Evolutionary conservation across 2,888 invertebrate genomes (phyloP), one percentile per base, ranked within the genome.

Genomic region (Apantesis nais): DNA sequence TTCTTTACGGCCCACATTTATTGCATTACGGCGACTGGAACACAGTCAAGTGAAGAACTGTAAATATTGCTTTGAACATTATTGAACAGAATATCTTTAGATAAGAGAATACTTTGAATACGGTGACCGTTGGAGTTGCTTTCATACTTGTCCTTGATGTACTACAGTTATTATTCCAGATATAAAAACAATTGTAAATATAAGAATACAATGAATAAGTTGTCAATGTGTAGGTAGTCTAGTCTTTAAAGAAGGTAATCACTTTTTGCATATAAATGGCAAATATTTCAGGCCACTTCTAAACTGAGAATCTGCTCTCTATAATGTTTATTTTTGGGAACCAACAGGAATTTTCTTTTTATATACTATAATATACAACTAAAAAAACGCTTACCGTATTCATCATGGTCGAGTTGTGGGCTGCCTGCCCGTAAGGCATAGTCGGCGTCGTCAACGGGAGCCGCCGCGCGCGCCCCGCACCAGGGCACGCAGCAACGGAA

Each of bases 401-500:
- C 89, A 78, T 92, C 91, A 67, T 88, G 90, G 66, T 88, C 87
- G 70, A 90, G 90, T 74, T 89, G 89, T 74, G 93, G 93, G 84
- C 92, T 95, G 85, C 92, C 93, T 77, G 93, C 95, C 74, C 90
- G 88, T 74, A 94, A 88, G 79, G 93, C 93, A 90, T 93, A 89
- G 81, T 91, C 91, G 86, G 96, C 96, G 91, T 96, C 96, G 95
- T 95, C 94, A 87, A 94, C 94, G 94, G 96, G 95, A 93, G 96
- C 93, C 94, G 97, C 96, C 96, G 96, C 96, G 96, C 95, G 95
- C 95, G 95, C 95, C 94, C 97, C 97, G 96, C 97, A 97, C 96
- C 97, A 97, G 96, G 97, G 97, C 96, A 97, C 96, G 96, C 97
- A 97, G 96, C 97, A 97, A 96, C 97, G 97, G 96, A 97, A 97